Evolutionary conservation across 2,797 vertebrate genomes (phyloP), one percentile per base, ranked within the genome.

Genomic region (Catostomus latipinnis): DNA sequence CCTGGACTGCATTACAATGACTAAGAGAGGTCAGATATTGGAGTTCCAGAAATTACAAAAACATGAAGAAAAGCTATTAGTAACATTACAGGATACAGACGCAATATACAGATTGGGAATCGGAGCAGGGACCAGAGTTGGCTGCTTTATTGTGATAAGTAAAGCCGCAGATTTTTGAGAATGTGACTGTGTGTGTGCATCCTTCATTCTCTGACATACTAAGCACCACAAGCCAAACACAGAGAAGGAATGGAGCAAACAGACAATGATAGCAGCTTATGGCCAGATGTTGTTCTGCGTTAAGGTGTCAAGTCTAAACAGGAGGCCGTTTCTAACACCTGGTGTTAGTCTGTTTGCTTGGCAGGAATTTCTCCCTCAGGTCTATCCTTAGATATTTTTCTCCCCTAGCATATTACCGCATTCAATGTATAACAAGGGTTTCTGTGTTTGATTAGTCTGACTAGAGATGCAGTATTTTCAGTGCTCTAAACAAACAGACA

Each of bases 301-400:
- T 76, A 84, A 71, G 79, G 84, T 62, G 74, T 92, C 90, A 92
- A 88, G 91, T 90, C 91, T 80, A 85, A 91, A 93, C 91, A 89
- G 74, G 88, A 91, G 86, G 86, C 68, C 16, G 75, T 72, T 43
- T 86, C 82, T 91, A 85, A 93, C 92, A 94, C 91, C 91, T 93
- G 92, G 86, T 91, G 90, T 87, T 85, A 87, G 86, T 79, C 83
- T 46, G 58, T 82, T 73, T 54, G 72, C 88, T 89, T 83, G 86
- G 53, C 86, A 90, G 89, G 89, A 93, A 91, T 71, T 46, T 58
- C 71, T 81, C 72, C 56, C 76, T 74, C 75, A 66, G 34, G 18
- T 72, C 43, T 82, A 73, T 84, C 60, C 43, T 48, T 22, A 69
- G 67, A 57, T 56, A 74, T 65, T 49, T 65, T 4, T 6, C 1